phyloP scores from a whole-genome alignment of 2,888 invertebrate genomes.

The Cantharis nigra region DNA sequence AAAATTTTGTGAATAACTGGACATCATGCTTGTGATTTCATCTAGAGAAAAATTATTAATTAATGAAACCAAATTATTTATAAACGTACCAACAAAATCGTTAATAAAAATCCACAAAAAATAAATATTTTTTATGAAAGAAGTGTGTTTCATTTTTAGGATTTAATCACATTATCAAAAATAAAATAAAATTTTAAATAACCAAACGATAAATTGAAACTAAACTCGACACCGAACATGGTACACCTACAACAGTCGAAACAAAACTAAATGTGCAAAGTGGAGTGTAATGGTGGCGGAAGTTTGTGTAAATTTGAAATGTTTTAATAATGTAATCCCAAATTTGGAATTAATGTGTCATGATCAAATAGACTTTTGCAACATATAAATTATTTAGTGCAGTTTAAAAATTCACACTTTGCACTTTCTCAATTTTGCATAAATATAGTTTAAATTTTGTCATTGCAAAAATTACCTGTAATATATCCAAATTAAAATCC shows the following conservation, averaged over 20 bases:
- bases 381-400: neutral
- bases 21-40: neutral
- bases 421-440: neutral
- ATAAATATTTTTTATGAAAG: constrained; percentile 13
- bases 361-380: neutral
- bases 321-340: neutral
- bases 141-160: constrained; percentile 25
- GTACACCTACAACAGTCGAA: constrained; percentile 1
- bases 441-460: neutral
- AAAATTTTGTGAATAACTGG: neutral
- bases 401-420: neutral
- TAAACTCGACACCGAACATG: constrained; percentile 9
- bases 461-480: neutral
- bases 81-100: constrained; percentile 9
- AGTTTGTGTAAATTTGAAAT: neutral
- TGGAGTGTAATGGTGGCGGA: neutral
- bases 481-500: neutral
- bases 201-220: constrained; percentile 11
- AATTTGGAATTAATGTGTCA: neutral
- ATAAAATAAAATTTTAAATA: neutral
- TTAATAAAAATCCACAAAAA: constrained; percentile 18
- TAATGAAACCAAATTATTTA: neutral
- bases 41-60: neutral
- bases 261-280: constrained; percentile 9
- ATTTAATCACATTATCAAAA: constrained; percentile 14